Evolutionary conservation across 2,888 invertebrate species (phyloP).

Genomic region (Scaptomyza parva): DNA sequence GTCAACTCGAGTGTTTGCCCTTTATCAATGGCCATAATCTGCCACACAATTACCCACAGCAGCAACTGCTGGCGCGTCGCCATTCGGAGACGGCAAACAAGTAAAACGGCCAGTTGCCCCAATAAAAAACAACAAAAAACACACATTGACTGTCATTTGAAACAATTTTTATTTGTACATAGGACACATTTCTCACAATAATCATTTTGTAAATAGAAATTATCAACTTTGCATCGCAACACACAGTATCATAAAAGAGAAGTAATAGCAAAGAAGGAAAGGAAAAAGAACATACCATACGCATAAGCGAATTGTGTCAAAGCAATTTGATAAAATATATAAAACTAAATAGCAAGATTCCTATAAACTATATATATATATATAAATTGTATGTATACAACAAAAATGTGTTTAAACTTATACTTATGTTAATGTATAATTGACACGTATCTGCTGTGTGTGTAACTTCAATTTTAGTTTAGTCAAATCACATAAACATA

Average conservation of each 20-base stretch:
- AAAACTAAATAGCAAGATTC: slow-evolving; percentile 73
- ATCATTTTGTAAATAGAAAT: slow-evolving; percentile 59
- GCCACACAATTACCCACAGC: slow-evolving; percentile 42
- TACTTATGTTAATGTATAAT: slow-evolving; percentile 31
- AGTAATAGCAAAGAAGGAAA: slow-evolving; percentile 28
- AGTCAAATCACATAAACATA: slow-evolving; percentile 43
- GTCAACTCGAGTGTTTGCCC: slow-evolving; percentile 79
- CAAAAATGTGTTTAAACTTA: slow-evolving; percentile 39
- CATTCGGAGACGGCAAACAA: slow-evolving; percentile 80
- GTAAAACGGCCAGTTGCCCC: slow-evolving; percentile 28
- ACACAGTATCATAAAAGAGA: slow-evolving; percentile 60
- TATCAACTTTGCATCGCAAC: slow-evolving; percentile 29
- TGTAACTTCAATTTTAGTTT: slow-evolving; percentile 70
- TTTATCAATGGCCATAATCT: slow-evolving; percentile 66
- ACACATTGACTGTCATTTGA: slow-evolving; percentile 41
- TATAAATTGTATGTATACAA: no score
- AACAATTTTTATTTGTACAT: slow-evolving; percentile 51
- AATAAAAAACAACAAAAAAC: no score
- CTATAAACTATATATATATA: slow-evolving; percentile 61
- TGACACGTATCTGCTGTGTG: slow-evolving; percentile 50
- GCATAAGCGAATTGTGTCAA: slow-evolving; percentile 60
- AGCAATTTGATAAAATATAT: slow-evolving; percentile 53
- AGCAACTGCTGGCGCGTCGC: slow-evolving; percentile 71
- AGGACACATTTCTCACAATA: slow-evolving; percentile 38
- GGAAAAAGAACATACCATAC: slow-evolving; percentile 62